phyloP scores from a whole-genome alignment of 2,888 invertebrate species.

The Creontiades dilutus region DNA sequence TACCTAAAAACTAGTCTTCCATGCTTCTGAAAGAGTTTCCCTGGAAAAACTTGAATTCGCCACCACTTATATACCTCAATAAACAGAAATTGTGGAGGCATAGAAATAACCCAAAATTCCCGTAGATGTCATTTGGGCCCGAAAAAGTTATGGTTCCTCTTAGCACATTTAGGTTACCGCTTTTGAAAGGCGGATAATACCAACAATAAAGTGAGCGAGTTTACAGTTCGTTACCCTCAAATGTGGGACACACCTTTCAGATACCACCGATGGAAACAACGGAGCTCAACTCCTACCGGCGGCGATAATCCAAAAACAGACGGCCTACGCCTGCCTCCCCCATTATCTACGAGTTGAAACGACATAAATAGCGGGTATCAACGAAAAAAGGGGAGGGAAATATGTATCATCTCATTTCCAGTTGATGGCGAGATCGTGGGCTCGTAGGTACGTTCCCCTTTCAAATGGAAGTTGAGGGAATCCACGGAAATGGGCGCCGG shows the following conservation, averaged over 20 bases:
- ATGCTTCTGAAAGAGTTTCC: no score
- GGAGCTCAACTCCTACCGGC: background rate
- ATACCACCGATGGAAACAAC: background rate
- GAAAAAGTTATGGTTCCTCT: no score
- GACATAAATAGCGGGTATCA: slow-evolving; percentile 26
- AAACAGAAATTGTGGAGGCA: no score
- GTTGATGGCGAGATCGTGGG: background rate
- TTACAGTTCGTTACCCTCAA: background rate
- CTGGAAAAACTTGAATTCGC: no score
- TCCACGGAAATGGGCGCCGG: background rate
- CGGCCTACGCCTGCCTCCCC: background rate
- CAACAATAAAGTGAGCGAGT: background rate
- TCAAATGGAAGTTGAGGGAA: background rate
- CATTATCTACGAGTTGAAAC: background rate
- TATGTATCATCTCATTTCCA: slow-evolving; percentile 9
- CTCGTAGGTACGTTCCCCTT: background rate
- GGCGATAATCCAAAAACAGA: background rate
- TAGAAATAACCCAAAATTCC: no score
- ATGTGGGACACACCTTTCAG: background rate
- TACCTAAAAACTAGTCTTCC: no score
- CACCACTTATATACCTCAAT: no score
- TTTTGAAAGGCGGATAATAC: no score
- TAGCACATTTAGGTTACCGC: no score
- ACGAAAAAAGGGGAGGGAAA: background rate
- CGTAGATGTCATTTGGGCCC: no score